Evolutionary conservation across 64 coral and sea anemone genomes (phyloP), one percentile per base, ranked within the genome.

Genomic region (Pachyseris speciosa): DNA sequence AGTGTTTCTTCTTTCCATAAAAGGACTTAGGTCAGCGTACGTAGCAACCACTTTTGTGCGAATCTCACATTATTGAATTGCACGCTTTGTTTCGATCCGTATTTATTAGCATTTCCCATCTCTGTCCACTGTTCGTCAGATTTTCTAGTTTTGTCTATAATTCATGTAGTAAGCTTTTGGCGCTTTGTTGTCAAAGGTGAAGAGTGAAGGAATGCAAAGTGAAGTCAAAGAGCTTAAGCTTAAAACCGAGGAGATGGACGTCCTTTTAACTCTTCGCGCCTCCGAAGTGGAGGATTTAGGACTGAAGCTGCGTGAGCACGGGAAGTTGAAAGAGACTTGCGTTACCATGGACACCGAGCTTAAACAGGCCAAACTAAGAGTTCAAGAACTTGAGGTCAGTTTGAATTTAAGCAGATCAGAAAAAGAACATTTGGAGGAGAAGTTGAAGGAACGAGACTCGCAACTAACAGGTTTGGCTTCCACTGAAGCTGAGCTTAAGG

Each of bases 391-490:
- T 3, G 80, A 96, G 42, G 95, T 88, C 32, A 58, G 74, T 32
- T 81, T 96, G 55, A 93, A 80, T 9, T 80, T 93, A 31, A 72
- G 47, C 17, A 68, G 26, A 4, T 86, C 85, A n/a, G 91, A 93
- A 72, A 96, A 93, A 20, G 78, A 80, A 17, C 86, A 90, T 4
- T 74, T 96, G 5, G 42, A 93, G 17, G 95, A 93, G 69, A 93
- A 88, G 29, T 83, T 96, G 41, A 69, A 72, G 32, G 92, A 93
- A 17, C 64, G 87, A 69, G 71, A 84, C 16, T 69, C 67, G 5
- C 57, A 88, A 48, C 66, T 92, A 20, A 84, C 34, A 86, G 95
- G 87, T 43, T 61, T 96, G 61, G 95, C 95, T 20, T 93, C 95
- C 38, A 88, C 95, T 1, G 86, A 96, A 53, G 44, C 68, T 0